These are phyloP conservation scores for Zelostemma sp. DNA, from an alignment of 1,140 invertebrate species.

Conservation along the genomic window DNA sequence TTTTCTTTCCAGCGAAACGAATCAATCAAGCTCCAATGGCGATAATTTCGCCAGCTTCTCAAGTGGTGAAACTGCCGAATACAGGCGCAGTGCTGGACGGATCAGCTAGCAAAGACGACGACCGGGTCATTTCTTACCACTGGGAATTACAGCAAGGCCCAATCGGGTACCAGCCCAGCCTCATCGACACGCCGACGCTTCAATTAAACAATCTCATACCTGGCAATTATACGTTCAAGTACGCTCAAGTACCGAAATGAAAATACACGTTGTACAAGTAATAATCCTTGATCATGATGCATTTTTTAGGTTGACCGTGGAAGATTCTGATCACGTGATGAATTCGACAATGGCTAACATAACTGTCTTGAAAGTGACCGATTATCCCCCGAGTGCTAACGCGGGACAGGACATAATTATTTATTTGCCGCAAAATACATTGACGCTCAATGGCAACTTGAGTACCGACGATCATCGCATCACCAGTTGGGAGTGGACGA, in stretches of 20 bases:
- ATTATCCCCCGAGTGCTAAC: constrained; percentile 95
- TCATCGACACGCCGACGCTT: constrained; percentile 85
- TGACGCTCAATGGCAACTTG: constrained; percentile 89
- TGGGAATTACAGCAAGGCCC: constrained; percentile 93
- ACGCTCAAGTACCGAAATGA: too few species aligned
- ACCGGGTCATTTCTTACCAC: constrained; percentile 86
- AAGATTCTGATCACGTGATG: constrained; percentile 89
- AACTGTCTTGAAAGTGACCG: constrained; percentile 90
- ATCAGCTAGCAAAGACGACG: constrained; percentile 83
- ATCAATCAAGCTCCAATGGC: constrained; percentile 89
- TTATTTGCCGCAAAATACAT: constrained; percentile 89
- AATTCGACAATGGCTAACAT: constrained; percentile 92
- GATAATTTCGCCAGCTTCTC: constrained; percentile 85
- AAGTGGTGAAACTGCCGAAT: constrained; percentile 90
- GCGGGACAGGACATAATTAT: constrained; percentile 92
- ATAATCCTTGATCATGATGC: too few species aligned
- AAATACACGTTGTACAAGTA: too few species aligned
- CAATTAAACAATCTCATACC: constrained; percentile 86
- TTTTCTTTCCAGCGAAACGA: constrained; percentile 77
- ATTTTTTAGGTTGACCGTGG: constrained; percentile 80
- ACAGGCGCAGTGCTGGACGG: constrained; percentile 91
- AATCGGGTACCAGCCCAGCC: constrained; percentile 84
- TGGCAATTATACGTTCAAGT: constrained; percentile 94
- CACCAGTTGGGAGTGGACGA: constrained; percentile 94
- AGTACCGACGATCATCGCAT: constrained; percentile 95